Evolutionary conservation across 2,888 invertebrate genomes (phyloP).

Genomic region (Drosophila mulleri): DNA sequence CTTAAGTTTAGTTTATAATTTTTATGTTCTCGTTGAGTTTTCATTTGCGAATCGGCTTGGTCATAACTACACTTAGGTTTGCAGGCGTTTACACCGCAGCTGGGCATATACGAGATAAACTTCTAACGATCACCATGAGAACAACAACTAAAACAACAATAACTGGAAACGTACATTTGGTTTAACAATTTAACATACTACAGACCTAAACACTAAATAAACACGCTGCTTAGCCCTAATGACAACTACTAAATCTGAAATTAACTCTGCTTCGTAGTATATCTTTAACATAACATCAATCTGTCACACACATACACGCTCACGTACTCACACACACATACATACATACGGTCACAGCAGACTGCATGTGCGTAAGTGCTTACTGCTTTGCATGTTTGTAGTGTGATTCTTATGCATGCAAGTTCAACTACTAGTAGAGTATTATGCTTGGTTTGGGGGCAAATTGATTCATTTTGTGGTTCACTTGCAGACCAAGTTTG

Average conservation of each 20-base stretch:
- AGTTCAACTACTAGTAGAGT: constrained; percentile 13
- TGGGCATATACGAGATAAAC: constrained; percentile 32
- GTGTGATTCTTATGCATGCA: constrained; percentile 25
- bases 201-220: constrained; percentile 24
- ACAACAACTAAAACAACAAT: constrained; percentile 27
- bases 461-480: constrained; percentile 22
- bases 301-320: constrained; percentile 4
- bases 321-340: background rate
- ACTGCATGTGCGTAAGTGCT: constrained; percentile 58
- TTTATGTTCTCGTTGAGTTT: constrained; percentile 32
- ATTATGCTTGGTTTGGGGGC: background rate
- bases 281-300: constrained; percentile 14
- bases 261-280: constrained; percentile 14
- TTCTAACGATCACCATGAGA: constrained; percentile 18
- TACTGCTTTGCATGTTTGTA: constrained; percentile 68
- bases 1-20: constrained; percentile 18
- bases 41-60: constrained; percentile 57
- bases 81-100: constrained; percentile 36
- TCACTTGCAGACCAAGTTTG: constrained; percentile 90
- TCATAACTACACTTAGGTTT: constrained; percentile 43
- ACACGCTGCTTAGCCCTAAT: constrained; percentile 20
- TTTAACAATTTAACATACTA: constrained; percentile 22
- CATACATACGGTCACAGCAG: constrained; percentile 7
- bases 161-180: constrained; percentile 28
- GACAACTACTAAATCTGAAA: constrained; percentile 25